Conservation (phyloP, 2,888 invertebrate genomes). For the Megalurothrips usitatus region DNA sequence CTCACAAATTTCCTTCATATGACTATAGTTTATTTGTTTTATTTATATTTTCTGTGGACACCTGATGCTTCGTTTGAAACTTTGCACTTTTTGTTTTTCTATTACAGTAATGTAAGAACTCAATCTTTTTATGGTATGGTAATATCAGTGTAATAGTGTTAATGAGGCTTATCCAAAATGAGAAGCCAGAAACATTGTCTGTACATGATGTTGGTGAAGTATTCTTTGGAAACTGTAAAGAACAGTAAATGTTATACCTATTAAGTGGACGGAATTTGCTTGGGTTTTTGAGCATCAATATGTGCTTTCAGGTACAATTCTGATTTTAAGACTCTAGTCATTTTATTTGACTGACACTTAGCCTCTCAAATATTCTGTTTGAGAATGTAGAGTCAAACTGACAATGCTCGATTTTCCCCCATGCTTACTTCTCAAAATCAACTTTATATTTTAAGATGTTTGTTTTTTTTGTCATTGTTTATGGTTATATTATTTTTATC, state of each 20-base stretch:
- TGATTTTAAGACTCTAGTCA: constrained; percentile 1
- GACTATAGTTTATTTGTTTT: too few relatives aligned
- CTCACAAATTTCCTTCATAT: too few relatives aligned
- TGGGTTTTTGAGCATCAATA: neutral
- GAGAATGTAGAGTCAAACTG: constrained; percentile 10
- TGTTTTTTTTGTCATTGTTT: neutral
- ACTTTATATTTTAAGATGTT: neutral
- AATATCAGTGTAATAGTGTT: neutral
- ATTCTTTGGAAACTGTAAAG: neutral
- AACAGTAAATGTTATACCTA: neutral
- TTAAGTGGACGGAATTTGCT: neutral
- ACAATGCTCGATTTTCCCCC: neutral
- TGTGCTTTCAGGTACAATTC: neutral
- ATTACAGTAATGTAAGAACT: too few relatives aligned
- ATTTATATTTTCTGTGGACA: too few relatives aligned
- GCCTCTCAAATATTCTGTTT: neutral
- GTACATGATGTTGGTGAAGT: neutral
- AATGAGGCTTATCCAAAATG: neutral
- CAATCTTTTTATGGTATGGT: too few relatives aligned
- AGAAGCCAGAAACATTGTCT: neutral
- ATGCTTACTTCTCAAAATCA: neutral
- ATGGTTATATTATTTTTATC: neutral
- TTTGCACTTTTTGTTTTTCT: too few relatives aligned
- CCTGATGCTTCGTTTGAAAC: too few relatives aligned
- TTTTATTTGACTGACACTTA: neutral